Evolutionary conservation across 2,113 vertebrate species (phyloP), one percentile per base, ranked within the genome.

Genomic region (Axis porcinus): DNA sequence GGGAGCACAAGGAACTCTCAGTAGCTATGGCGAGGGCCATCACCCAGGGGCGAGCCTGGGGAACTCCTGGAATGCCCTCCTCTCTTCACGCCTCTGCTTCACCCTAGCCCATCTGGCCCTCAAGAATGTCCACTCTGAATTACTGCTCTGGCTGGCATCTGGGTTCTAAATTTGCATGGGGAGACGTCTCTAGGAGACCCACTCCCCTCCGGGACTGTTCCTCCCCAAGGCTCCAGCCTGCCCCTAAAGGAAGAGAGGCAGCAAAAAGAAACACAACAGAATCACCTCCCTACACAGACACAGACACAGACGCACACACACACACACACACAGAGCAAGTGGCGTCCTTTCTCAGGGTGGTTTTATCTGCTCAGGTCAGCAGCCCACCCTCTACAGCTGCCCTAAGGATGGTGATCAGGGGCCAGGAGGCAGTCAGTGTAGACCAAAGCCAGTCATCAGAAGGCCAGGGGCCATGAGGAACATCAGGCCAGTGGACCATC

Each of bases 251-350:
- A 58, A 86, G 74, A 88, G 43, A 52, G 60, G 60, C 93, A 67
- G 17, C 70, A 25, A 30, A 45, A 30, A 17, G 54, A 40, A 93
- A 40, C 30, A 45, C 30, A 45, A 10, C 36, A 89, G 74, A 76
- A 6, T 11, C n/a, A 60, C 28, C 10, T n/a, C 12, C 62, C 9
- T 3, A 36, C 2, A 5, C 4, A 16, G 52, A 17, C 17, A 4
- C 0, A 4, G 21, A 4, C 30, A 16, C 11, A 3, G 27, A 28
- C 9, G 25, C 28, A 15, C 6, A 21, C 15, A 2, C 19, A 9
- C 50, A 2, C 3, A 30, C 36, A 17, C 12, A 3, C 27, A 30
- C 6, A 27, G 0, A 12, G n/a, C 94, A 83, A 60, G 36, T 1
- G 19, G 81, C 8, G 9, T 47, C 74, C 23, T n/a, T 87, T 60